Percentiles rank a stretch among this genome's conserved stretches.
Evolutionary conservation across 2,113 vertebrate genomes (phyloP).

Genomic region (Gasterosteus aculeatus): DNA sequence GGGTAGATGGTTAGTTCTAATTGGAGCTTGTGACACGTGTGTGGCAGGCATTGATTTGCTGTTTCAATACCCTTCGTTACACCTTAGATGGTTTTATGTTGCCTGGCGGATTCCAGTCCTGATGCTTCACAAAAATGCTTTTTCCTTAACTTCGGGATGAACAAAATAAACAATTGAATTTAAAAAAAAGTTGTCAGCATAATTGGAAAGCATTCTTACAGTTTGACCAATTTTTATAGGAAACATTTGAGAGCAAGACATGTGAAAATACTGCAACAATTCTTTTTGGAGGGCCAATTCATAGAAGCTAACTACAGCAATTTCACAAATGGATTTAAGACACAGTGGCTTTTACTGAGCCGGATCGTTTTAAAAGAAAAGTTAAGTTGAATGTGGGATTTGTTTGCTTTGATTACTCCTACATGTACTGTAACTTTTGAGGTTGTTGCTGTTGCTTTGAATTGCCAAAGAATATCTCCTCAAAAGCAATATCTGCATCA

Average conservation of each 20-base stretch:
- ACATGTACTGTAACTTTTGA: conserved; percentile 15
- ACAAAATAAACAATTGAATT: not conserved
- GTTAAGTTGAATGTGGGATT: conserved; percentile 15
- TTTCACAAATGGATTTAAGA: not conserved
- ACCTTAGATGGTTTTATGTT: not conserved
- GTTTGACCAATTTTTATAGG: not conserved
- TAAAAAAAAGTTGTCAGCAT: not conserved
- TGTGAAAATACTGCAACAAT: not conserved
- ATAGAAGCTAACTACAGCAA: not conserved
- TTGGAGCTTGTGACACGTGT: not conserved
- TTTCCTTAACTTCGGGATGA: not conserved
- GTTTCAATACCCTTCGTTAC: not conserved
- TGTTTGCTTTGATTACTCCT: not conserved
- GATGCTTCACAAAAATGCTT: not conserved
- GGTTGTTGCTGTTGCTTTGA: not conserved
- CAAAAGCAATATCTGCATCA: conserved; percentile 28
- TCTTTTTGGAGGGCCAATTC: not conserved
- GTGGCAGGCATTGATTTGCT: not conserved
- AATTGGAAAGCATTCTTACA: not conserved
- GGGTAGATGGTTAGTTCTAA: not conserved
- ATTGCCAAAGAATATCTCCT: conserved; percentile 37
- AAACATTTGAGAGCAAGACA: not conserved
- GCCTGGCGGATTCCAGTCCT: not conserved
- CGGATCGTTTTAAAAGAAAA: conserved; percentile 6
- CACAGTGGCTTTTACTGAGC: not conserved